phyloP scores from a whole-genome alignment of 2,888 invertebrate genomes.

The Linyphia triangularis region DNA sequence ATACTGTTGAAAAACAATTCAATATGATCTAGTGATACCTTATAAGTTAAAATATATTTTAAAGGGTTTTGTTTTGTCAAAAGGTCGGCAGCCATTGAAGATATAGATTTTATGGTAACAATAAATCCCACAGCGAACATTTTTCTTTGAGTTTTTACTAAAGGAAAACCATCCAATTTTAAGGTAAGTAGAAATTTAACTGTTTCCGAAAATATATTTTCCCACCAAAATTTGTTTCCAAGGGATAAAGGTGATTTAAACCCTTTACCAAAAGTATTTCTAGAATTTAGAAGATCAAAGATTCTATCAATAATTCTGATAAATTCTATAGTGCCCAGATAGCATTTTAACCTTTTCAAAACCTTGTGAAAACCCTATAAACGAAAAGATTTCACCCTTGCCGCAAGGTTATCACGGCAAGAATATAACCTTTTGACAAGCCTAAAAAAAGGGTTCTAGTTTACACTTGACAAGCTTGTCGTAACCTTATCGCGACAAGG shows the following conservation, averaged over 20 bases:
- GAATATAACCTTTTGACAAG: no score
- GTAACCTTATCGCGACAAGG: no score
- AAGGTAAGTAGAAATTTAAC: not conserved
- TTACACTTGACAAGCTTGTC: no score
- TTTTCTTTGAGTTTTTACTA: slow-evolving; percentile 8
- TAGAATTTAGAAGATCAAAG: not conserved
- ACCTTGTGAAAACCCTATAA: no score
- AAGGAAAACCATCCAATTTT: not conserved
- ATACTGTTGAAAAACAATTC: slow-evolving; percentile 4
- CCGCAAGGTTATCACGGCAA: no score
- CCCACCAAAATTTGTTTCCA: not conserved
- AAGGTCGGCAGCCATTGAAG: not conserved
- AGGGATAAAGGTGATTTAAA: not conserved
- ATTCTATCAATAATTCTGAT: not conserved
- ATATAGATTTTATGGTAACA: not conserved
- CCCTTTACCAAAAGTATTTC: not conserved
- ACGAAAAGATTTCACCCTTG: no score
- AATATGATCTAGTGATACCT: not conserved
- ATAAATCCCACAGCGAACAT: slow-evolving; percentile 1
- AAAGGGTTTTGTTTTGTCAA: not conserved
- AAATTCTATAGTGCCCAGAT: no score
- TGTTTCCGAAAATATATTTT: not conserved
- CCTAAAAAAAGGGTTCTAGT: no score
- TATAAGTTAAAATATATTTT: not conserved
- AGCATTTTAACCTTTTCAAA: no score